Conservation (phyloP, 2,888 invertebrate species). For the Microchrysa polita region DNA sequence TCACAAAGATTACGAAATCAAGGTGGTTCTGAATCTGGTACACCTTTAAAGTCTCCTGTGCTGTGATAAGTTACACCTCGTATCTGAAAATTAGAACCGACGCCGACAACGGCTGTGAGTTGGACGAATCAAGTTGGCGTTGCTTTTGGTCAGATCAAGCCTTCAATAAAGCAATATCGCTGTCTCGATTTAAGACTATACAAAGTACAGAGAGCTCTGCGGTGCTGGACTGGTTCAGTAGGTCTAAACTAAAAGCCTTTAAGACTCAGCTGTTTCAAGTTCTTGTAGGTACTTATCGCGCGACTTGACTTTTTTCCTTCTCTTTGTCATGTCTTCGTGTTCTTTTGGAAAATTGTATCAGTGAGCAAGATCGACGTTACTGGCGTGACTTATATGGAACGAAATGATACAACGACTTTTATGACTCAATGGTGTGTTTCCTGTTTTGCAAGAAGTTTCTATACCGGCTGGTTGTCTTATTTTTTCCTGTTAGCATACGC, state of each 20-base stretch:
- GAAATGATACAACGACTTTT: conserved; percentile 26
- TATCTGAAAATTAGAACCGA: too few species aligned
- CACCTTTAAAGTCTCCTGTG: too few species aligned
- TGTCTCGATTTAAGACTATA: conserved; percentile 40
- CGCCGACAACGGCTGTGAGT: too few species aligned
- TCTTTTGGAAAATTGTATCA: conserved; percentile 45
- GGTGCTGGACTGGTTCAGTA: conserved; percentile 51
- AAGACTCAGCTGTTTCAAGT: conserved; percentile 46
- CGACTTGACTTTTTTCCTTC: neutral
- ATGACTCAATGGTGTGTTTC: conserved; percentile 47
- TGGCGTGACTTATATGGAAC: conserved; percentile 35
- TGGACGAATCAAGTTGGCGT: conserved; percentile 45
- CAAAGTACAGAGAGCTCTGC: conserved; percentile 14
- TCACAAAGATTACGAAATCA: too few species aligned
- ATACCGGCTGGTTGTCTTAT: conserved; percentile 1
- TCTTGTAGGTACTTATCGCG: conserved; percentile 41
- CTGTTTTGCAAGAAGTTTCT: conserved; percentile 43
- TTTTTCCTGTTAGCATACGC: neutral
- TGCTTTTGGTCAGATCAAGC: conserved; percentile 37
- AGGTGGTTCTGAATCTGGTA: too few species aligned
- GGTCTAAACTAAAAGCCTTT: conserved; percentile 44
- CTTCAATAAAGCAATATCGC: conserved; percentile 43
- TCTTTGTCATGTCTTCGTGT: conserved; percentile 28
- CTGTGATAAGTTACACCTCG: too few species aligned
- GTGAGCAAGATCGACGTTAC: conserved; percentile 41